Evolutionary conservation across 2,113 vertebrate species (phyloP).

Genomic region (Sceloporus tristichus): DNA sequence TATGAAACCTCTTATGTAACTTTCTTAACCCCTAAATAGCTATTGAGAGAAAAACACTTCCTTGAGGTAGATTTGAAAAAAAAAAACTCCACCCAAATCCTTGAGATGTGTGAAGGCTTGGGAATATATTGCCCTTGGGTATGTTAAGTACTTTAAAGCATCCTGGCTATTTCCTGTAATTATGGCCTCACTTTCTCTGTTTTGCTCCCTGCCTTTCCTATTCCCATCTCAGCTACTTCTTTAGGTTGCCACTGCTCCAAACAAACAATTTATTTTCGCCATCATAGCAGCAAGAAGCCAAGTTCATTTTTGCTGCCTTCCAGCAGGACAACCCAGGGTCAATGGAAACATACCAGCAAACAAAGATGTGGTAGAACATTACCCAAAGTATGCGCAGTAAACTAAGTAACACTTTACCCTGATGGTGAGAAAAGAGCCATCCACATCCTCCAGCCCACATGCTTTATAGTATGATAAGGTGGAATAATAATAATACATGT

Average conservation of each 20-base stretch:
- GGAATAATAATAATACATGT: not conserved
- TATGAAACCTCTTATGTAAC: conserved; percentile 34
- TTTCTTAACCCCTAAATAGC: conserved; percentile 15
- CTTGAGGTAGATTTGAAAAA: conserved; percentile 12
- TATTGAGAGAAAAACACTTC: conserved; percentile 10
- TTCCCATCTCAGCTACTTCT: conserved; percentile 15
- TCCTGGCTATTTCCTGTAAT: conserved; percentile 44
- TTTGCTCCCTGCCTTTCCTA: conserved; percentile 32
- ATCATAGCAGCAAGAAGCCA: conserved; percentile 36
- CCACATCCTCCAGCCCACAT: not conserved
- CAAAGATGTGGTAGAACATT: not conserved
- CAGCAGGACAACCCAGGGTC: not conserved
- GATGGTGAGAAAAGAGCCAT: conserved; percentile 8
- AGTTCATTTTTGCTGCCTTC: not conserved
- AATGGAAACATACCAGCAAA: conserved; percentile 26
- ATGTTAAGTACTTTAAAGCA: conserved; percentile 48
- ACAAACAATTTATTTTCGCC: conserved; percentile 38
- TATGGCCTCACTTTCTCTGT: conserved; percentile 40
- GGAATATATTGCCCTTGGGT: conserved; percentile 39
- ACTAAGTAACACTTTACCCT: not conserved
- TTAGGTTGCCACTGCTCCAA: conserved; percentile 42
- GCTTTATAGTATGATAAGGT: not conserved
- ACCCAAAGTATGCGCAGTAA: conserved; percentile 3
- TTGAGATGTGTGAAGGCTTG: conserved; percentile 42
- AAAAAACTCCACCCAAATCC: conserved; percentile 20